A percentile compares a stretch with the other conserved stretches of the same genome.
Evolutionary conservation across 2,888 invertebrate genomes (phyloP).

Genomic region (Polyommatus iphigenia): DNA sequence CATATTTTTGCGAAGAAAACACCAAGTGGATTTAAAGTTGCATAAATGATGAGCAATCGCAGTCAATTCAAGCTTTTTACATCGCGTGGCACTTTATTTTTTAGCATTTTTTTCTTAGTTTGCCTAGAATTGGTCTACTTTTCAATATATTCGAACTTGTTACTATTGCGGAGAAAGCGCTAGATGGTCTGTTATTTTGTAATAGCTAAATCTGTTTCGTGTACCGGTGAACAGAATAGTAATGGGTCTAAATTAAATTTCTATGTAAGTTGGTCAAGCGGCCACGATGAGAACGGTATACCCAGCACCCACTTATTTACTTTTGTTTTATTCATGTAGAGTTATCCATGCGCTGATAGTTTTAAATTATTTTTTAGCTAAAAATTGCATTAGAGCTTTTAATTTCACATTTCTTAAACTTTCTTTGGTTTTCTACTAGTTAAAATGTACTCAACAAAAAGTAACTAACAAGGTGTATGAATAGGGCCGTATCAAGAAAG

Average conservation of each 20-base stretch:
- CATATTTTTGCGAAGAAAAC: conserved; percentile 31
- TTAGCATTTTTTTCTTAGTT: neutral
- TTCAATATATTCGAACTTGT: neutral
- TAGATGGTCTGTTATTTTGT: conserved; percentile 42
- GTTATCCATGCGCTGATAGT: neutral
- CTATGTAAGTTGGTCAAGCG: conserved; percentile 67
- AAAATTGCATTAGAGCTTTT: neutral
- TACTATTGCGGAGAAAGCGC: conserved; percentile 30
- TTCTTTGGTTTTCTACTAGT: neutral
- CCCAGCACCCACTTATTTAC: conserved; percentile 29
- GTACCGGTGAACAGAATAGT: conserved; percentile 58
- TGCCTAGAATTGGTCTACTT: neutral
- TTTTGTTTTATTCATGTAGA: conserved; percentile 14
- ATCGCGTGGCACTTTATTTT: neutral
- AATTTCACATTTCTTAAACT: neutral
- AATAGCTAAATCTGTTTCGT: conserved; percentile 52
- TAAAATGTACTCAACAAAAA: neutral
- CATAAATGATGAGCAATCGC: conserved; percentile 5
- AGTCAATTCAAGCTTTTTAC: neutral
- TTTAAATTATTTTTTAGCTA: neutral
- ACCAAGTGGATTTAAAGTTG: conserved; percentile 27
- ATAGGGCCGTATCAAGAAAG: conserved; percentile 44
- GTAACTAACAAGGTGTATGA: conserved; percentile 29
- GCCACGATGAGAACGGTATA: conserved; percentile 52
- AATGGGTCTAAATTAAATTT: conserved; percentile 63